Conservation (phyloP, 2,113 vertebrate species). For the Patagioenas fasciata region DNA sequence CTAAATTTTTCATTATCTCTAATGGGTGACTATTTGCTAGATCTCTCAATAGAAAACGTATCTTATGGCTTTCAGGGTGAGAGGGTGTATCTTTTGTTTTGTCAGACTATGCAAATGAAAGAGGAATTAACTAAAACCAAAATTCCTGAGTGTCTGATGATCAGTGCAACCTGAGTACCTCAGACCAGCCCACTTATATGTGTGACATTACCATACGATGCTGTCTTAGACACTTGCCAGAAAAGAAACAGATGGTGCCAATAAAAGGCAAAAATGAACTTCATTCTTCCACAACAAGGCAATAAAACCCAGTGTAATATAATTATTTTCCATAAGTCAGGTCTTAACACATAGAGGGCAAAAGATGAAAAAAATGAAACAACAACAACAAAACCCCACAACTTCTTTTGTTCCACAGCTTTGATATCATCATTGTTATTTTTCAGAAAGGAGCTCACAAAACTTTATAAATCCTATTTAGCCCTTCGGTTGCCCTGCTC, state of each 20-base stretch:
- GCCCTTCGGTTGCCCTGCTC: neutral
- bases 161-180: neutral
- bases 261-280: conserved; percentile 71
- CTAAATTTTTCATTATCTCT: neutral
- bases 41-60: neutral
- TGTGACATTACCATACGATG: neutral
- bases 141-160: neutral
- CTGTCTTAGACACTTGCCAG: conserved; percentile 42
- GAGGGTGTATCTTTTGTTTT: neutral
- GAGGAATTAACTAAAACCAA: neutral
- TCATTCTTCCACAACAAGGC: conserved; percentile 55
- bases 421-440: conserved; percentile 33
- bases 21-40: neutral
- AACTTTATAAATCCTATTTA: conserved; percentile 2
- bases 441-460: neutral
- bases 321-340: conserved; percentile 69
- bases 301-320: conserved; percentile 53
- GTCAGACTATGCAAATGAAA: neutral
- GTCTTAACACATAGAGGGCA: neutral
- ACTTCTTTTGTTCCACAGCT: conserved; percentile 47
- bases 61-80: neutral
- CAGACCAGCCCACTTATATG: neutral
- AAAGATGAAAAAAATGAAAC: neutral
- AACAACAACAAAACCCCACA: neutral
- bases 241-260: conserved; percentile 65